phyloP scores from a whole-genome alignment of 2,113 vertebrate species.

The Pandion haliaetus region DNA sequence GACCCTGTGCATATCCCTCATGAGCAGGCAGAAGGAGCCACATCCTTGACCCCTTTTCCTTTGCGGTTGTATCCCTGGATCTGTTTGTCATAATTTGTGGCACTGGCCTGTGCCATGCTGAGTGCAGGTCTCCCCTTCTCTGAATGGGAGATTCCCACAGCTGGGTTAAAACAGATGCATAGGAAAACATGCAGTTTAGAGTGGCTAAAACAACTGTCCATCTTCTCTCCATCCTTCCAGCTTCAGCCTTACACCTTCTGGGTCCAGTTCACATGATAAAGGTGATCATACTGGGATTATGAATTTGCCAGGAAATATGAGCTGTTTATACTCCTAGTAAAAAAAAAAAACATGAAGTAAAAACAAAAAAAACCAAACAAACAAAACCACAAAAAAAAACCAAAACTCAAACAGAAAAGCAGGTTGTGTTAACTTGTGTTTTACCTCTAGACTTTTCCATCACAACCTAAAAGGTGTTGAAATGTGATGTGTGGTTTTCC shows the following conservation, averaged over 20 bases:
- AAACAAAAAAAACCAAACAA: background rate
- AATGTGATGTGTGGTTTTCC: background rate
- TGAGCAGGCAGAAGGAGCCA: background rate
- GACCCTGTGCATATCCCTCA: background rate
- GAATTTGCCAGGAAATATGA: background rate
- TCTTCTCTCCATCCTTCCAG: background rate
- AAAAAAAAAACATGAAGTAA: background rate
- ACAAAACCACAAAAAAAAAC: background rate
- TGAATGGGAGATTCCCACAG: background rate
- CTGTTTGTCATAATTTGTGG: too few relatives aligned
- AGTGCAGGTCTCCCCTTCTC: background rate
- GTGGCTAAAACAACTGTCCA: background rate
- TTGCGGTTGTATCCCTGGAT: background rate
- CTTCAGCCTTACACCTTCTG: background rate
- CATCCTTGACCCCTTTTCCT: background rate
- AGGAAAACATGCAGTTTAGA: background rate
- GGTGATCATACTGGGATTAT: background rate
- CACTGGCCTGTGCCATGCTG: background rate
- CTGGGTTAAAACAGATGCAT: background rate
- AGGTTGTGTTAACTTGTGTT: background rate
- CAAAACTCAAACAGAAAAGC: background rate
- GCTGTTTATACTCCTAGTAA: background rate
- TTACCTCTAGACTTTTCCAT: background rate
- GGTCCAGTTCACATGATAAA: background rate
- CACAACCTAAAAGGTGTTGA: background rate